A percentile compares a stretch with the other conserved stretches of the same genome.
Evolutionary conservation across 2,113 vertebrate species (phyloP).

Genomic region (Periophthalmus modestus): DNA sequence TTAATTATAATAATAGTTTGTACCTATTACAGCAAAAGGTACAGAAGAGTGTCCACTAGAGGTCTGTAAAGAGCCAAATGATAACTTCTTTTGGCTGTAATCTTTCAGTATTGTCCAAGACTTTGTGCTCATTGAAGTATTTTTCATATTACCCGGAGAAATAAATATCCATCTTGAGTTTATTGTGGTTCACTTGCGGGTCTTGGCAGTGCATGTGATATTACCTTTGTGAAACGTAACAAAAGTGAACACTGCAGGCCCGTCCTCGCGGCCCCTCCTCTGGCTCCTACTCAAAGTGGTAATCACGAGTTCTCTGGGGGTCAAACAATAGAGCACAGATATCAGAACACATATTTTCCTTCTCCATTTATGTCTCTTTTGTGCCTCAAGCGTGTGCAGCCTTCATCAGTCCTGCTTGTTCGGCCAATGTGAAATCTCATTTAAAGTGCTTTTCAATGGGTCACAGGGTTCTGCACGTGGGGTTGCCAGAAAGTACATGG

Average conservation of each 20-base stretch:
- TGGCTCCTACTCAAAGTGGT: slow-evolving; percentile 36
- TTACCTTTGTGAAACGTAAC: not conserved
- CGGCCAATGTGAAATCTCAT: slow-evolving; percentile 25
- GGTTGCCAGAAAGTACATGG: slow-evolving; percentile 23
- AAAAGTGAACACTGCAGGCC: not conserved
- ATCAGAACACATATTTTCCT: slow-evolving; percentile 19
- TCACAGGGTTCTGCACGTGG: slow-evolving; percentile 37
- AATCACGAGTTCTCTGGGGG: slow-evolving; percentile 45
- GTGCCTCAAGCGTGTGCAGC: slow-evolving; percentile 9
- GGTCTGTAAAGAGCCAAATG: too few species aligned
- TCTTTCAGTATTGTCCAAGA: too few species aligned
- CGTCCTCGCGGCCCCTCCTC: slow-evolving; percentile 24
- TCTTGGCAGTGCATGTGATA: not conserved
- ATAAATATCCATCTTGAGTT: not conserved
- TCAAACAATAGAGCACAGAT: slow-evolving; percentile 45
- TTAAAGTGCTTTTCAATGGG: slow-evolving; percentile 37
- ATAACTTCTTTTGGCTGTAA: too few species aligned
- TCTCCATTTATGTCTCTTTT: not conserved
- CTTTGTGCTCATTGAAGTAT: not conserved
- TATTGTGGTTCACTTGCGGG: not conserved
- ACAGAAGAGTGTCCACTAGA: too few species aligned
- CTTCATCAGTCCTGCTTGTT: slow-evolving; percentile 30
- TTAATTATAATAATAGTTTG: too few species aligned
- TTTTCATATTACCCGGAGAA: not conserved
- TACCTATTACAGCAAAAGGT: too few species aligned